phyloP scores from a whole-genome alignment of 2,888 invertebrate species.

The Aporophyla lueneburgensis region DNA sequence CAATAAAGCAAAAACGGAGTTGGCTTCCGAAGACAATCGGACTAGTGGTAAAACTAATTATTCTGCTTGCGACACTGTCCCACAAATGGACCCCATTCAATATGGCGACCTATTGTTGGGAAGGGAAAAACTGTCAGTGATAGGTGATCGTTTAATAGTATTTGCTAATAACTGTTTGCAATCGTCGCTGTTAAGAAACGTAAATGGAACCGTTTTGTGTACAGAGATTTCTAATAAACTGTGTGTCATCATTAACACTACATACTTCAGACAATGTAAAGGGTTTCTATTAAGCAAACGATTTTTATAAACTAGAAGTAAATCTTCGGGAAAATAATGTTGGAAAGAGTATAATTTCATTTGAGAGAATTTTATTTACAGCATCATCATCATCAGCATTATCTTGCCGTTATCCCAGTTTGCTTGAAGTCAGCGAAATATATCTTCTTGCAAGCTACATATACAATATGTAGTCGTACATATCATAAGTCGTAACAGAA shows the following conservation, averaged over 20 bases:
- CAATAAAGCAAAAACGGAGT: constrained; percentile 61
- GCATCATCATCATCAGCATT: no score
- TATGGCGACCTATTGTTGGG: constrained; percentile 70
- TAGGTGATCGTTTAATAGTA: constrained; percentile 58
- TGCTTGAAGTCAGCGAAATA: not conserved
- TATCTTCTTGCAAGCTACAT: not conserved
- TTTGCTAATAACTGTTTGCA: constrained; percentile 31
- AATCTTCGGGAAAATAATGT: not conserved
- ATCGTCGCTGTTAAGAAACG: constrained; percentile 19
- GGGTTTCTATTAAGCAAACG: not conserved
- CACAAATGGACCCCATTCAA: constrained; percentile 68
- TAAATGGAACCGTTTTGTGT: constrained; percentile 1
- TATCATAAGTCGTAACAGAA: not conserved
- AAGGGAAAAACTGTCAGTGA: constrained; percentile 67
- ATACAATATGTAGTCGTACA: no score
- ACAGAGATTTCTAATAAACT: constrained; percentile 3
- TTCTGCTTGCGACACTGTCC: constrained; percentile 69
- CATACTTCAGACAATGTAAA: not conserved
- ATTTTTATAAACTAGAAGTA: not conserved
- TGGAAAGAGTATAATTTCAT: not conserved
- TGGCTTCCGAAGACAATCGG: constrained; percentile 65
- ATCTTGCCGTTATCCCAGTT: no score
- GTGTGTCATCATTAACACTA: not conserved
- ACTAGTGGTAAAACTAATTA: constrained; percentile 53
- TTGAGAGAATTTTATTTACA: not conserved